Evolutionary conservation across 2,797 vertebrate genomes (phyloP).

Genomic region (Falco cherrug): DNA sequence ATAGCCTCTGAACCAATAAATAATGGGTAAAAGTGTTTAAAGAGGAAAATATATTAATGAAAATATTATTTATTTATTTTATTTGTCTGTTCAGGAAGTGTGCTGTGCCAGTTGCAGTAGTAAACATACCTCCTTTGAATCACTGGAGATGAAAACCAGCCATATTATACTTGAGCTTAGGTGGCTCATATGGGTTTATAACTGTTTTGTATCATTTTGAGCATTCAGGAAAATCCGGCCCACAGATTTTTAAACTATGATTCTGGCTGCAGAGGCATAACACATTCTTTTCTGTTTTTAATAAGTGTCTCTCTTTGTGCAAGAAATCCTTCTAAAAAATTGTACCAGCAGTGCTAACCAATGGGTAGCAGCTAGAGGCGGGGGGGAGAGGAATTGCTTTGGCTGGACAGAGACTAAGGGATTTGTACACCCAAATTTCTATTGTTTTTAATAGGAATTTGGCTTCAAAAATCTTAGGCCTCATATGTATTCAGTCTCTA

Average conservation of each 20-base stretch:
- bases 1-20: not conserved
- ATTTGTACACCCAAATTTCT: slow-evolving; percentile 56
- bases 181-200: slow-evolving; percentile 13
- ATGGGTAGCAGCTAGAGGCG: slow-evolving; percentile 39
- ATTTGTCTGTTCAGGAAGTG: not conserved
- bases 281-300: slow-evolving; percentile 69
- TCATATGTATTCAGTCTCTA: slow-evolving; percentile 15
- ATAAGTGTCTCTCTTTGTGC: slow-evolving; percentile 62
- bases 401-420: slow-evolving; percentile 52
- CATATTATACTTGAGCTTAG: slow-evolving; percentile 1
- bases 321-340: slow-evolving; percentile 59
- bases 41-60: not conserved
- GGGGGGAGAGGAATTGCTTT: slow-evolving; percentile 44
- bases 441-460: slow-evolving; percentile 65
- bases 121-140: slow-evolving; percentile 11
- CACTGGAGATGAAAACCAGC: not conserved
- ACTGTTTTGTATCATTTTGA: slow-evolving; percentile 15
- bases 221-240: not conserved
- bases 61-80: not conserved
- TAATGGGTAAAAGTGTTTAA: not conserved
- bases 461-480: slow-evolving; percentile 10
- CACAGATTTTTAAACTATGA: slow-evolving; percentile 34
- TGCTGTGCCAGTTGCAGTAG: not conserved
- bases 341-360: slow-evolving; percentile 50
- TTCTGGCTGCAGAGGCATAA: slow-evolving; percentile 42